phyloP scores from a whole-genome alignment of 2,888 invertebrate species.

The Nemurella pictetii region DNA sequence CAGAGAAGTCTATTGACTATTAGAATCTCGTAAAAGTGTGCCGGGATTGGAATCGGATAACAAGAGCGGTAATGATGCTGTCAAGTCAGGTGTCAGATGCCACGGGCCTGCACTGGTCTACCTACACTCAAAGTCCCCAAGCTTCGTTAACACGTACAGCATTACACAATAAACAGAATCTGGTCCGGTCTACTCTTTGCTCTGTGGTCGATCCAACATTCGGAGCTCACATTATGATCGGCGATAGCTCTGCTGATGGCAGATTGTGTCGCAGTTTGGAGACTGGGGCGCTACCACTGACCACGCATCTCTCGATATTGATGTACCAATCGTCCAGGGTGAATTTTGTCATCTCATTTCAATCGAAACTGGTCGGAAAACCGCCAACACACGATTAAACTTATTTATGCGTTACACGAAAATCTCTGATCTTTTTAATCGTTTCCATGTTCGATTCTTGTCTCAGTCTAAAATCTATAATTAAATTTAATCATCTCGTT shows the following conservation, averaged over 20 bases:
- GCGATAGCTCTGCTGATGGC: neutral
- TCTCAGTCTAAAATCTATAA: neutral
- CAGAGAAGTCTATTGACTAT: neutral
- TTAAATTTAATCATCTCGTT: slow-evolving; percentile 24
- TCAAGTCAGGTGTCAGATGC: neutral
- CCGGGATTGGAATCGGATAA: neutral
- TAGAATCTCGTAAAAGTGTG: neutral
- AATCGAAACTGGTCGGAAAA: neutral
- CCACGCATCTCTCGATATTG: neutral
- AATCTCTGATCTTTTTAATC: slow-evolving; percentile 25
- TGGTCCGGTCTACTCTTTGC: too few relatives aligned
- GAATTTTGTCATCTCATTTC: neutral
- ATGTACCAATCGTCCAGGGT: neutral
- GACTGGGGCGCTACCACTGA: neutral
- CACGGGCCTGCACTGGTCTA: neutral
- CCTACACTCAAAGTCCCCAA: too few relatives aligned
- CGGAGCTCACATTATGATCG: neutral
- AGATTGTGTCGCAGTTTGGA: neutral
- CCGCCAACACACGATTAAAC: slow-evolving; percentile 22
- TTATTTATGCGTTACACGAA: slow-evolving; percentile 27
- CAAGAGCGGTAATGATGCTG: neutral
- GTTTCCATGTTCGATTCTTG: slow-evolving; percentile 20
- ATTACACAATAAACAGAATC: too few relatives aligned
- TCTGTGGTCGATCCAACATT: neutral
- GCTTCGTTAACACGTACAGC: too few relatives aligned